Percentiles rank a stretch among this genome's conserved stretches.
Evolutionary conservation across 2,888 invertebrate genomes (phyloP).

Genomic region (Melieria picta): DNA sequence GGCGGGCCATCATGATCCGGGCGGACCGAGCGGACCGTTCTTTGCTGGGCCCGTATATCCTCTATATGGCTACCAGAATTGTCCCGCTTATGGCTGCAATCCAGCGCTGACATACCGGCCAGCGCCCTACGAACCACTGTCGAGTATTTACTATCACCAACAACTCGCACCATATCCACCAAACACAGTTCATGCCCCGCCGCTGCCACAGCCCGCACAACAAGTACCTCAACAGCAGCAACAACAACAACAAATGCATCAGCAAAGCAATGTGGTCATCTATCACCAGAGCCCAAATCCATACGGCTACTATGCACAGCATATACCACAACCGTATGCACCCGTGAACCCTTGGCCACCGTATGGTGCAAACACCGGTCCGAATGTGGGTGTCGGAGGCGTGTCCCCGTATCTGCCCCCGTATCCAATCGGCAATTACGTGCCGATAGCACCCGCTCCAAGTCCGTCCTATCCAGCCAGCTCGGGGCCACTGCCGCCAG

Average conservation of each 20-base stretch:
- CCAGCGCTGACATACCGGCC: conserved; percentile 42
- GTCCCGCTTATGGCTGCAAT: conserved; percentile 52
- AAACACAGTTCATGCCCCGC: conserved; percentile 16
- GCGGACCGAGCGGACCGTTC: conserved; percentile 36
- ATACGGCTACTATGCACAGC: neutral
- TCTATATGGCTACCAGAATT: conserved; percentile 50
- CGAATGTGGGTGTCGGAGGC: neutral
- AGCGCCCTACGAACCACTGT: conserved; percentile 29
- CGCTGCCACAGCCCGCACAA: conserved; percentile 40
- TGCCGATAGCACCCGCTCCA: conserved; percentile 4
- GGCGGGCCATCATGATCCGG: conserved; percentile 46
- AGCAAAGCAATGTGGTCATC: conserved; percentile 47
- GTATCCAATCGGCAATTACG: neutral
- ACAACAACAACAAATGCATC: conserved; percentile 37
- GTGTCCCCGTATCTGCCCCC: neutral
- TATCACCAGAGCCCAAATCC: conserved; percentile 7
- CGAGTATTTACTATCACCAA: conserved; percentile 21
- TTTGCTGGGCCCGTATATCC: conserved; percentile 53
- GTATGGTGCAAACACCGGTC: neutral
- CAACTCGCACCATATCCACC: conserved; percentile 35
- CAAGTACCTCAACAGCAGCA: conserved; percentile 43
- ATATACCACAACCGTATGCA: neutral
- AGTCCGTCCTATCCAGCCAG: conserved; percentile 1
- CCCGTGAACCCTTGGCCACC: neutral
- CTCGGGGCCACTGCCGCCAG: conserved; percentile 12